Base-by-base conservation (phyloP, 2,888 invertebrate genomes). In the Papilio protenor region DNA sequence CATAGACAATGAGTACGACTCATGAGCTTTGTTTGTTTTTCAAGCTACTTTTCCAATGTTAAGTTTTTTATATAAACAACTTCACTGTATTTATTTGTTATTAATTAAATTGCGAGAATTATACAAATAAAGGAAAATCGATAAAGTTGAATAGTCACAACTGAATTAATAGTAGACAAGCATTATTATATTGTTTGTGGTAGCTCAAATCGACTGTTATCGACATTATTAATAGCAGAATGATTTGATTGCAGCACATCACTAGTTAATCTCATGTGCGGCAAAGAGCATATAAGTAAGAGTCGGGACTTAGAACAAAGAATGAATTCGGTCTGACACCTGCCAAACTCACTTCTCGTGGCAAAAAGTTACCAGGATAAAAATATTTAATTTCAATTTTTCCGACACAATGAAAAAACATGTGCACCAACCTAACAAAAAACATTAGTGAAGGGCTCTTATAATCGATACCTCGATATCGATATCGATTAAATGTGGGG, bases 211-310 rank as follows among this genome's bases (percentile, higher is more conserved):
- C 55, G 49, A 64, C 61, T 64, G 8, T 64, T 64, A 33, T 64
- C 61, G 61, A 64, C 33, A 64, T 64, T 64, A 64, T 64, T 33
- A 64, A 64, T 33, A 64, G 57, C 77, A 74, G 69, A 77, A 79
- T 55, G 40, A 61, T 33, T 23, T 33, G 61, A 64, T 64, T 64
- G 33, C 61, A 64, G 77, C 3, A 76, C 80, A 77, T 80, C 82
- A 82, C 81, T 82, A 82, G 80, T 80, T 55, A 66, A 77, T 77
- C 77, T 77, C 73, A 81, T 81, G 81, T 81, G 81, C 80, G 80
- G 78, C 82, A n/a, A n/a, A n/a, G n/a, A n/a, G n/a, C n/a, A n/a
- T n/a, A n/a, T n/a, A n/a, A n/a, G n/a, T n/a, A n/a, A n/a, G n/a
- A n/a, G n/a, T n/a, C n/a, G n/a, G n/a, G n/a, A n/a, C n/a, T n/a